Conservation (phyloP, 2,797 vertebrate genomes). For the Labeo calbasu region DNA sequence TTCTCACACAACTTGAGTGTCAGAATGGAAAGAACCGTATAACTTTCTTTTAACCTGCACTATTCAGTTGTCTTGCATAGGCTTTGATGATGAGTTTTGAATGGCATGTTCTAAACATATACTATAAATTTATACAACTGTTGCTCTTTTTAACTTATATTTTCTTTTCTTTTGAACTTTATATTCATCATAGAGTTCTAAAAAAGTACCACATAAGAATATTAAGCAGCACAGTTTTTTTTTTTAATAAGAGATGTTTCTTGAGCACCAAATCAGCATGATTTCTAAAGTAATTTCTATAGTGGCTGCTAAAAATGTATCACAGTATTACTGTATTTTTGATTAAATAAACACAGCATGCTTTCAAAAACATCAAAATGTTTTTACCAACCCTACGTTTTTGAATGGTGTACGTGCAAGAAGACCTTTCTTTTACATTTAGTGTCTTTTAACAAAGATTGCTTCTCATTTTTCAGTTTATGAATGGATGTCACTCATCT, state of each 20-base stretch:
- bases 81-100: not conserved
- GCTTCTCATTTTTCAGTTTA: slow-evolving; percentile 9
- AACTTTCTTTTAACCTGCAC: not conserved
- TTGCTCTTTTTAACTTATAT: not conserved
- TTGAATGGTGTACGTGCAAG: not conserved
- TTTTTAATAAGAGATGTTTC: not conserved
- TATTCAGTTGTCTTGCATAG: not conserved
- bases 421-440: not conserved
- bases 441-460: not conserved
- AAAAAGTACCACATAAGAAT: not conserved
- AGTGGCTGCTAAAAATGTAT: not conserved
- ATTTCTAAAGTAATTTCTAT: not conserved
- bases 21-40: not conserved
- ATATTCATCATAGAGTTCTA: not conserved
- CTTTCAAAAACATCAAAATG: too few relatives aligned
- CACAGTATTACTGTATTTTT: too few relatives aligned
- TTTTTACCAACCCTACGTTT: too few relatives aligned
- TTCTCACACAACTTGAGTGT: not conserved
- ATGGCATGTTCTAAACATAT: not conserved
- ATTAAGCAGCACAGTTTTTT: not conserved
- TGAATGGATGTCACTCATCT: not conserved
- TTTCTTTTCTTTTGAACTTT: not conserved
- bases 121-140: not conserved
- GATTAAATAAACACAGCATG: too few relatives aligned
- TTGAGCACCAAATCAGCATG: not conserved